phyloP scores from a whole-genome alignment of 1,140 invertebrate genomes.

The Solen grandis region DNA sequence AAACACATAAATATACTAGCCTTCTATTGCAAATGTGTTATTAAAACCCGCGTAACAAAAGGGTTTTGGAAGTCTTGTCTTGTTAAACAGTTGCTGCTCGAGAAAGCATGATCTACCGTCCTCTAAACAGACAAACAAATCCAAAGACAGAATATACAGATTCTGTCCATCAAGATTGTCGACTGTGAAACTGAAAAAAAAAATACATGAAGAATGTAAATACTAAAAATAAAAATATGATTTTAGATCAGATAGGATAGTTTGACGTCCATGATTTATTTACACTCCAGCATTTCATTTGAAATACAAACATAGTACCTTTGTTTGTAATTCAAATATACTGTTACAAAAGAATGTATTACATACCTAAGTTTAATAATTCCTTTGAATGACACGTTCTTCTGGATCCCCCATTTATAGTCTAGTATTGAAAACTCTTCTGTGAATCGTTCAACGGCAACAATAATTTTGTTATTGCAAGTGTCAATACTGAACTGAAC shows the following conservation, averaged over 20 bases:
- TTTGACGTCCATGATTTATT: too few relatives aligned
- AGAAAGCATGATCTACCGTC: neutral
- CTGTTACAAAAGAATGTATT: too few relatives aligned
- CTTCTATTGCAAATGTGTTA: conserved; percentile 14
- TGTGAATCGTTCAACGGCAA: neutral
- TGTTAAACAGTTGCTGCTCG: conserved; percentile 9
- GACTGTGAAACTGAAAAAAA: conserved; percentile 38
- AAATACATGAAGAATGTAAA: too few relatives aligned
- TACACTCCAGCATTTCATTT: too few relatives aligned
- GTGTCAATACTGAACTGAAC: neutral
- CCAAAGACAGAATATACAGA: conserved; percentile 11
- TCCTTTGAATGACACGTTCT: neutral
- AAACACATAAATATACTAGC: neutral
- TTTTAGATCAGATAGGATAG: too few relatives aligned
- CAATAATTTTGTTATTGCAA: neutral
- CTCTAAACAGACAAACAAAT: conserved; percentile 6
- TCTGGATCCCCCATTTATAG: neutral
- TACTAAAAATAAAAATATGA: too few relatives aligned
- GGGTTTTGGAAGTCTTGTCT: neutral
- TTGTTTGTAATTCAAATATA: too few relatives aligned
- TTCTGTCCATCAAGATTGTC: conserved; percentile 28
- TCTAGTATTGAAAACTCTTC: neutral
- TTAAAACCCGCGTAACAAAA: conserved; percentile 1
- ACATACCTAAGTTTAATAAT: too few relatives aligned
- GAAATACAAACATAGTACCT: too few relatives aligned